These are phyloP conservation scores for Alcedo quadribrachys DNA, from an alignment of 2,797 vertebrate genomes.

Conservation along the genomic window DNA sequence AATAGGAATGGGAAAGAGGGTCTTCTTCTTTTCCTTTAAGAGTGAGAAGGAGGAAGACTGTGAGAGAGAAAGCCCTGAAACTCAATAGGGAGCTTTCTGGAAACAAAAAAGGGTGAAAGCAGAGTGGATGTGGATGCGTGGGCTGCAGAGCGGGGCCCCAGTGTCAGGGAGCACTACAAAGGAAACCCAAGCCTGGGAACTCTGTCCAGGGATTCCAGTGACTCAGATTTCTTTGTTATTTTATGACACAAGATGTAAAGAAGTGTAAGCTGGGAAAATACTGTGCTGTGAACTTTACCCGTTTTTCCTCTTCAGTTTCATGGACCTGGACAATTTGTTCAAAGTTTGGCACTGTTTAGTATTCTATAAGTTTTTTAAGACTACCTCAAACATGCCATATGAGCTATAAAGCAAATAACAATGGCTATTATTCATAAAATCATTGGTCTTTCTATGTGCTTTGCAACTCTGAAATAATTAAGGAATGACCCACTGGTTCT, in stretches of 20 bases:
- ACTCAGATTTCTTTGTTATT: conserved; percentile 72
- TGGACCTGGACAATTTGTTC: conserved; percentile 3
- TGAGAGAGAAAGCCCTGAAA: conserved; percentile 48
- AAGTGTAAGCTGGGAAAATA: conserved; percentile 74
- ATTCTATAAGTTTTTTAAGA: conserved; percentile 2
- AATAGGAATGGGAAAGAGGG: background rate
- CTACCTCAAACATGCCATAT: background rate
- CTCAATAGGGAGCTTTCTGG: conserved; percentile 36
- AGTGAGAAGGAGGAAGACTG: background rate
- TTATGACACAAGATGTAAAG: conserved; percentile 72
- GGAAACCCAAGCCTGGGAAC: conserved; percentile 77
- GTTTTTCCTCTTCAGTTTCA: background rate
- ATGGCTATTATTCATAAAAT: background rate
- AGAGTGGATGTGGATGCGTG: conserved; percentile 34
- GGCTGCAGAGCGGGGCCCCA: conserved; percentile 24
- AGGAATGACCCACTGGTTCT: background rate
- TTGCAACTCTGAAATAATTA: conserved; percentile 20
- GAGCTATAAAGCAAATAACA: background rate
- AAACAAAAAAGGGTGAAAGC: conserved; percentile 36
- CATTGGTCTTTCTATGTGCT: background rate
- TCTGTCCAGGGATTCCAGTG: conserved; percentile 53
- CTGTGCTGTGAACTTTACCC: conserved; percentile 70
- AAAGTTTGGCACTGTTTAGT: background rate
- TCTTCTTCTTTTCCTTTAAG: conserved; percentile 15
- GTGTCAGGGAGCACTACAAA: conserved; percentile 64